phyloP scores from a whole-genome alignment of 2,888 invertebrate species.

The Salpingus planirostris region DNA sequence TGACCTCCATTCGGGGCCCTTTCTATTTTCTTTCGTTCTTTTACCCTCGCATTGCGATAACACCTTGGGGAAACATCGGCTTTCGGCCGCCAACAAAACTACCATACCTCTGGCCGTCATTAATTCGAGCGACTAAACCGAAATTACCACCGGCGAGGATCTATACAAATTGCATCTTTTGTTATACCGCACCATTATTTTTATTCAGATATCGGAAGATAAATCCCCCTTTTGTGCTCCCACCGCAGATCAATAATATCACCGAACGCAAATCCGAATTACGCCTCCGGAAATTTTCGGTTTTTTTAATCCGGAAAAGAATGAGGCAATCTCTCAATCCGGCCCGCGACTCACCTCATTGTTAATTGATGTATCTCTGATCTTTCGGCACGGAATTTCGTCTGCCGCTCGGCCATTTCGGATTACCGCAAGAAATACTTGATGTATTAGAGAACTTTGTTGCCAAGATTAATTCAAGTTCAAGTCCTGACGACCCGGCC shows the following conservation, averaged over 20 bases:
- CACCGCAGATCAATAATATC: conserved; percentile 5
- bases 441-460: no score
- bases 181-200: conserved; percentile 12
- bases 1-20: conserved; percentile 21
- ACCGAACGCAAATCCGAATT: no score
- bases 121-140: conserved; percentile 25
- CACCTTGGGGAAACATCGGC: conserved; percentile 25
- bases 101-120: conserved; percentile 19
- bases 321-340: no score
- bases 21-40: conserved; percentile 21
- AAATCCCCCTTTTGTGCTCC: conserved; percentile 6
- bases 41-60: conserved; percentile 21
- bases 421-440: no score
- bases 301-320: no score
- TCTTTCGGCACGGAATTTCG: no score
- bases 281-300: no score
- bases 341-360: no score
- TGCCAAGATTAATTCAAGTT: no score
- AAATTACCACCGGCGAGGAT: conserved; percentile 17
- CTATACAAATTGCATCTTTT: conserved; percentile 17
- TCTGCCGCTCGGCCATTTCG: no score
- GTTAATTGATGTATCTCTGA: no score
- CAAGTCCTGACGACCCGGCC: no score
- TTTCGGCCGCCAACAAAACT: conserved; percentile 17
- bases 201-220: conserved; percentile 11